Evolutionary conservation across 2,797 vertebrate genomes (phyloP).

Genomic region (Siniperca undulata): DNA sequence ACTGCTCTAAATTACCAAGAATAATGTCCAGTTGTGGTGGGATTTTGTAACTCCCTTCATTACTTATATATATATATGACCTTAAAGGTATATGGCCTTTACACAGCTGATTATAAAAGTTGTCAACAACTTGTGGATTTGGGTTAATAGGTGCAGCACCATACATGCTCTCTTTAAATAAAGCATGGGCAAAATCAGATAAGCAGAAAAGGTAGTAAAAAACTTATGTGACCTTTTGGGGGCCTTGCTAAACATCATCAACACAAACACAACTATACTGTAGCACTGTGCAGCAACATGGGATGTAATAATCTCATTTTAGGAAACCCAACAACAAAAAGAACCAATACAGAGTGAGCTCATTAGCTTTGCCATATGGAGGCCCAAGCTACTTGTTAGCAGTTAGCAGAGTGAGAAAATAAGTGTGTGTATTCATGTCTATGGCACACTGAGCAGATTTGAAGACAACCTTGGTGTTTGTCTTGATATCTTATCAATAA

Average conservation of each 20-base stretch:
- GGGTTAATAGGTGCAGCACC: conserved; percentile 48
- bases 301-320: not conserved
- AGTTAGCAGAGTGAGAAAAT: conserved; percentile 21
- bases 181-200: conserved; percentile 23
- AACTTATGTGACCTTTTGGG: conserved; percentile 45
- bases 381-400: conserved; percentile 31
- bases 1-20: conserved; percentile 54
- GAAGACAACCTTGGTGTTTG: not conserved
- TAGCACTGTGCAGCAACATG: not conserved
- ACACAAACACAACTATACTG: conserved; percentile 14
- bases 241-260: conserved; percentile 35
- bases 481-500: not conserved
- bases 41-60: conserved; percentile 60
- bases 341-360: not conserved
- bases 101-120: conserved; percentile 77
- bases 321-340: not conserved
- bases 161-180: conserved; percentile 39
- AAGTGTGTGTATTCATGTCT: not conserved
- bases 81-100: conserved; percentile 72
- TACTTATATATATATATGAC: conserved; percentile 41
- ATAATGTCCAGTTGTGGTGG: conserved; percentile 56
- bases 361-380: not conserved
- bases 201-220: conserved; percentile 19
- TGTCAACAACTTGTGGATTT: conserved; percentile 68
- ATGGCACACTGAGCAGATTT: conserved; percentile 2